These are phyloP conservation scores for Cheilosia impressa DNA, from an alignment of 2,888 invertebrate species.

Conservation along the genomic window DNA sequence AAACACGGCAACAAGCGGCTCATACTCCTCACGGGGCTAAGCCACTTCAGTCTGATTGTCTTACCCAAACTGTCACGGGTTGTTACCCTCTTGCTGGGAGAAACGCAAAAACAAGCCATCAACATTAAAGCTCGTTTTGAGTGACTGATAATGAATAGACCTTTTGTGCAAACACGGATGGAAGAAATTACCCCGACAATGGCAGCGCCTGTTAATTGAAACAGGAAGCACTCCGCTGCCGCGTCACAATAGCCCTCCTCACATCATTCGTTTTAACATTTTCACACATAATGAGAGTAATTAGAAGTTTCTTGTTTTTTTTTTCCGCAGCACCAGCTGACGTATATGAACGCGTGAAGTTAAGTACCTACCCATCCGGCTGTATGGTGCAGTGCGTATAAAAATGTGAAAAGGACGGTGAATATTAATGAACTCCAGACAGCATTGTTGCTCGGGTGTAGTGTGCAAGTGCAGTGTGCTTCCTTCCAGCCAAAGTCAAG, in stretches of 20 bases:
- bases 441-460: constrained; percentile 61
- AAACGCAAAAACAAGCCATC: not conserved
- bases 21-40: not conserved
- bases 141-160: constrained; percentile 55
- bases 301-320: constrained; percentile 58
- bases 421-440: constrained; percentile 64
- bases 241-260: constrained; percentile 54
- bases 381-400: constrained; percentile 35
- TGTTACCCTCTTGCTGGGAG: constrained; percentile 22
- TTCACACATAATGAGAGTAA: constrained; percentile 74
- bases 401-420: constrained; percentile 1
- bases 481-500: constrained; percentile 73
- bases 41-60: constrained; percentile 8
- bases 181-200: constrained; percentile 59
- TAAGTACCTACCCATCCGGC: constrained; percentile 51
- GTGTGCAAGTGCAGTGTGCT: constrained; percentile 28
- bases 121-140: constrained; percentile 44
- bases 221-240: constrained; percentile 65
- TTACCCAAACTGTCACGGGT: constrained; percentile 12
- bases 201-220: constrained; percentile 63
- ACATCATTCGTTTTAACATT: constrained; percentile 53
- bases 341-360: constrained; percentile 51
- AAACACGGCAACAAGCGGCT: not conserved
- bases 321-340: constrained; percentile 8
- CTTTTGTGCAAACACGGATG: constrained; percentile 66